Conservation (phyloP, 2,797 vertebrate species). For the Chelidonichthys spinosus region DNA sequence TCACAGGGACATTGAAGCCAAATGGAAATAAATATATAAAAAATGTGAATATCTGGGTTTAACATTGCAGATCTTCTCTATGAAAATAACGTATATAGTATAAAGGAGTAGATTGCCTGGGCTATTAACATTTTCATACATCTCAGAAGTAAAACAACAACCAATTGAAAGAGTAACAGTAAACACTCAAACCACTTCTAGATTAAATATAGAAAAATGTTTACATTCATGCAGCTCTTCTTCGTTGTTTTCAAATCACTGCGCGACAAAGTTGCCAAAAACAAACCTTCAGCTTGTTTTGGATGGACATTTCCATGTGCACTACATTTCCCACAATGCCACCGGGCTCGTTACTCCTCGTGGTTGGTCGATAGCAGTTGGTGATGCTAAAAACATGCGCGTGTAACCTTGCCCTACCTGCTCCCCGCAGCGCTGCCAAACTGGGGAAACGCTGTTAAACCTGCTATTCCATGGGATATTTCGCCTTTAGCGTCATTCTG, state of each 20-base stretch:
- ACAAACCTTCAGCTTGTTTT: not conserved
- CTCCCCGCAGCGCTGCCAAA: not conserved
- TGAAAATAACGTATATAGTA: too few relatives aligned
- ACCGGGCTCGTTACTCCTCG: accelerated
- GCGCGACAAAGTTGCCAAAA: not conserved
- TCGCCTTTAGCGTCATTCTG: not conserved
- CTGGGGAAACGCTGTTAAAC: not conserved
- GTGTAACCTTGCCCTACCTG: conserved; percentile 63
- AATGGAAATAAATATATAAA: not conserved
- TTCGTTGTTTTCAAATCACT: not conserved
- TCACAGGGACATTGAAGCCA: not conserved
- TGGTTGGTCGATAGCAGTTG: conserved; percentile 21
- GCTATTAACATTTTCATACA: not conserved
- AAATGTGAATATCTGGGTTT: not conserved
- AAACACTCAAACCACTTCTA: not conserved
- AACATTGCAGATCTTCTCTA: not conserved
- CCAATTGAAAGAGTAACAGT: not conserved
- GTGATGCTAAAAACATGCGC: conserved; percentile 61
- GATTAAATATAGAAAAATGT: not conserved
- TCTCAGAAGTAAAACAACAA: too few relatives aligned
- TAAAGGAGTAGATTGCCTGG: not conserved
- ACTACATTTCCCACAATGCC: conserved; percentile 73
- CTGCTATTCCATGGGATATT: accelerated
- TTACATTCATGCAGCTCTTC: not conserved
- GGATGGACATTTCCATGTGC: accelerated